Evolutionary conservation across 2,888 invertebrate genomes (phyloP), one percentile per base, ranked within the genome.

Genomic region (Troilus luridus): DNA sequence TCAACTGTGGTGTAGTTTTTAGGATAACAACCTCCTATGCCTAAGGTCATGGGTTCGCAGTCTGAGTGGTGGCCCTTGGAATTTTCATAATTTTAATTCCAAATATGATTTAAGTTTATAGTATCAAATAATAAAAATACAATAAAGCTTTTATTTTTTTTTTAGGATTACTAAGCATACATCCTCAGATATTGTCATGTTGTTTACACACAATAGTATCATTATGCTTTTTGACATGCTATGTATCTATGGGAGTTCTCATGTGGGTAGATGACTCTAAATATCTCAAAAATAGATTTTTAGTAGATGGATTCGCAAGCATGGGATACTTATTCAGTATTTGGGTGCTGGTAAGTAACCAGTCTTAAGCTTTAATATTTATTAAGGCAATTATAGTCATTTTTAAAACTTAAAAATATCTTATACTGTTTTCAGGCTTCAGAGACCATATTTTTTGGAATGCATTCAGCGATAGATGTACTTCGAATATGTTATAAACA

Each of bases 151-250:
- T 67, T 67, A 24, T 10, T 60, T 77, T 41, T 24, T 24, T 67
- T 77, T 77, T 77, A 77, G 72, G 72, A 77, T 77, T 77, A 41
- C 72, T 77, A 41, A 77, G 41, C 41, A 9, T 77, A 77, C 72
- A 77, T 7, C 72, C 72, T 41, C 17, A 77, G 8, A 77, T 6
- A 41, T 12, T 77, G 19, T 27, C 72, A 77, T 77, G 72, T 41
- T 77, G 27, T 19, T 77, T 77, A 17, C 72, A 77, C 9, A 77
- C 72, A 41, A 77, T 41, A 77, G 72, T 77, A 10, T 77, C 72
- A 41, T 77, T 8, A 41, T 77, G 72, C 72, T 77, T 77, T 19
- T 21, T 77, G 21, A 41, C 72, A 77, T 77, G 72, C 10, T 77
- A 77, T 21, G 3, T 27, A 17, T 41, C 17, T 41, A 77, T 77